Base-by-base conservation (phyloP, 2,797 vertebrate genomes). In the Carduelis carduelis region DNA sequence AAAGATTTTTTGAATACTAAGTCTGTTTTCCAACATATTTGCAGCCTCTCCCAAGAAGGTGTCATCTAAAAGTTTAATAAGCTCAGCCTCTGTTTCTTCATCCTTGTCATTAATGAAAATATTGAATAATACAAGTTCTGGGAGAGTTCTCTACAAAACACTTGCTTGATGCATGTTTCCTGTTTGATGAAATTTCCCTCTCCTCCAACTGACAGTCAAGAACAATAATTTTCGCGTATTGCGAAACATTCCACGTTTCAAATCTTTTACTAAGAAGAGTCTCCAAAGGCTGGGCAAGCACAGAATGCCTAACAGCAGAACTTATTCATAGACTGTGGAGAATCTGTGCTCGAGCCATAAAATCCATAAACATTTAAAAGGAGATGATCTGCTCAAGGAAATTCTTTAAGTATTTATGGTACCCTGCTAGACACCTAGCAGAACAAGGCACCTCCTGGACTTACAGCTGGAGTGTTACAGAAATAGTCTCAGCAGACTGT, bases 1-100 rank as follows among this genome's bases (percentile, higher is more conserved):
- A 94, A 90, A 88, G 47, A 56, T 82, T 55, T 23, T 96, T 90
- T 95, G 85, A 90, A 88, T 90, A 82, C 23, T 24, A 53, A 71
- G 41, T 93, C 79, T 75, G 50, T 78, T 95, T 95, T 96, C 32
- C 30, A 69, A 66, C 18, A 39, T 75, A 61, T 52, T 86, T 86
- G 47, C 66, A 70, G 71, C 82, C 78, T 70, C 71, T 96, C 83
- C 94, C 81, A 91, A 83, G 34, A 88, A 86, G 80, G 59, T 90
- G 77, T 56, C 59, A 52, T 49, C 65, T 95, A 12, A 76, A 93
- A 86, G 39, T 84, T 95, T 95, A 82, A 87, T 84, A 88, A 90
- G 34, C 16, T 81, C 83, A 86, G 41, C 28, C 50, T 88, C 79
- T 59, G 22, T 81, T 92, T 55, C 61, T 78, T 86, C 66, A 26